These are phyloP conservation scores for Prorops nasuta DNA, from an alignment of 1,140 invertebrate genomes.

Conservation along the genomic window DNA sequence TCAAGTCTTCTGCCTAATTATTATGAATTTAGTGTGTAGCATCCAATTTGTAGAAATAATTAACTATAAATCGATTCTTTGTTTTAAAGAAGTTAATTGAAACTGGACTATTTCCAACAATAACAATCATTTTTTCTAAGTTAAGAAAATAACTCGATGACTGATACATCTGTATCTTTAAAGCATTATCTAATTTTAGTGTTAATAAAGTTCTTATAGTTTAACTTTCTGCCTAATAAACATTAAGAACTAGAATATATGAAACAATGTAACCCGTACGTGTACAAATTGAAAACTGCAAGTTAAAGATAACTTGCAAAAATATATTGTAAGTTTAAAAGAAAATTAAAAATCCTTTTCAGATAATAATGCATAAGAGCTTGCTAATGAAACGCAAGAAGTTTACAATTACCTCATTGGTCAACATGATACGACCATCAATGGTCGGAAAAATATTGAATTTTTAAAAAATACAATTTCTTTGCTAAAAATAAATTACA, in stretches of 20 bases:
- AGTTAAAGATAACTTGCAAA: too few species aligned
- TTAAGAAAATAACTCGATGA: not conserved
- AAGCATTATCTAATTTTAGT: not conserved
- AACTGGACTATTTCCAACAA: not conserved
- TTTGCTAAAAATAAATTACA: slow-evolving; percentile 14
- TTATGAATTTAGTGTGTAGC: not conserved
- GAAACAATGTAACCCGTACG: too few species aligned
- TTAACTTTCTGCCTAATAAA: too few species aligned
- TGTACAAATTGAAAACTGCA: too few species aligned
- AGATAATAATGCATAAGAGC: not conserved
- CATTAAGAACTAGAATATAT: too few species aligned
- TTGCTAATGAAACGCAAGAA: not conserved
- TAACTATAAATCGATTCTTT: not conserved
- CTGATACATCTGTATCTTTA: not conserved
- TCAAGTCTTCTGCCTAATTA: not conserved
- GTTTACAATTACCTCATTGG: not conserved
- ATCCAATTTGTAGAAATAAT: not conserved
- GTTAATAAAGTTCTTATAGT: too few species aligned
- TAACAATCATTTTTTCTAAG: not conserved
- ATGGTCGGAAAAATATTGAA: not conserved
- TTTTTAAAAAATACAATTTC: slow-evolving; percentile 3
- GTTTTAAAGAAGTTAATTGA: not conserved
- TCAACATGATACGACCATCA: slow-evolving; percentile 1
- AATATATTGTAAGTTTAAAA: too few species aligned
- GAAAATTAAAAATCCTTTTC: too few species aligned